These are phyloP conservation scores for Mesocentrotus franciscanus DNA, from an alignment of 53 echinoderm and acorn worm species.

Conservation along the genomic window DNA sequence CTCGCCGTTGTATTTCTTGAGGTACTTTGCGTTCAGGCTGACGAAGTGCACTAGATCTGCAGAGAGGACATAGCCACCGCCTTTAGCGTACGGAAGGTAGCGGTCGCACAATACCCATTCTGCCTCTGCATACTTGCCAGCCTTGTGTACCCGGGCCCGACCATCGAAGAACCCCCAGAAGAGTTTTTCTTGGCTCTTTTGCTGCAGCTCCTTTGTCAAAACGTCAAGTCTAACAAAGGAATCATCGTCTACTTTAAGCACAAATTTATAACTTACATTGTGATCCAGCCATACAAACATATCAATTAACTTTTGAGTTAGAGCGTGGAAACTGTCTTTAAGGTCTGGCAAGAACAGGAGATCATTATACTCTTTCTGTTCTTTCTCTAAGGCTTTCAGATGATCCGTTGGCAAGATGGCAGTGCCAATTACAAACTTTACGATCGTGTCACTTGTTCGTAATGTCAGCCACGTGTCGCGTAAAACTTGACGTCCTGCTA, in stretches of 20 bases:
- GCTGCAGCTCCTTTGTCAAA: constrained; percentile 77
- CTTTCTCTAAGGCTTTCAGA: constrained; percentile 67
- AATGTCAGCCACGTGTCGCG: constrained; percentile 89
- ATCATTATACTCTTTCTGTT: constrained; percentile 79
- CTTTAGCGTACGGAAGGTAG: constrained; percentile 95
- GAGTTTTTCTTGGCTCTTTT: constrained; percentile 72
- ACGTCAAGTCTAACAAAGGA: constrained; percentile 85
- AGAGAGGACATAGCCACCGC: constrained; percentile 93
- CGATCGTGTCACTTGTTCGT: constrained; percentile 64
- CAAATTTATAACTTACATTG: constrained; percentile 83
- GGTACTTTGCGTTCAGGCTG: constrained; percentile 75
- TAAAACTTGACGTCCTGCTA: constrained; percentile 71
- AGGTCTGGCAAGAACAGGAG: constrained; percentile 81
- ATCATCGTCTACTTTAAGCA: constrained; percentile 96
- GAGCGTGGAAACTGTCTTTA: constrained; percentile 76
- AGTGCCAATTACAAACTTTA: constrained; percentile 86
- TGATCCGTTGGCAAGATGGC: constrained; percentile 68
- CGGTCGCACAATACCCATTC: constrained; percentile 94
- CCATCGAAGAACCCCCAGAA: constrained; percentile 99
- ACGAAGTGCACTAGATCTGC: constrained; percentile 89
- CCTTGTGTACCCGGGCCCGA: constrained; percentile 85
- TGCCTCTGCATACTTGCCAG: constrained; percentile 87
- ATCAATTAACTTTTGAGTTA: constrained; percentile 83
- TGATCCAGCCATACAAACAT: constrained; percentile 92
- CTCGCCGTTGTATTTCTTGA: constrained; percentile 91